Conservation (phyloP, 2,797 vertebrate species). For the Acanthurus leucopareius region DNA sequence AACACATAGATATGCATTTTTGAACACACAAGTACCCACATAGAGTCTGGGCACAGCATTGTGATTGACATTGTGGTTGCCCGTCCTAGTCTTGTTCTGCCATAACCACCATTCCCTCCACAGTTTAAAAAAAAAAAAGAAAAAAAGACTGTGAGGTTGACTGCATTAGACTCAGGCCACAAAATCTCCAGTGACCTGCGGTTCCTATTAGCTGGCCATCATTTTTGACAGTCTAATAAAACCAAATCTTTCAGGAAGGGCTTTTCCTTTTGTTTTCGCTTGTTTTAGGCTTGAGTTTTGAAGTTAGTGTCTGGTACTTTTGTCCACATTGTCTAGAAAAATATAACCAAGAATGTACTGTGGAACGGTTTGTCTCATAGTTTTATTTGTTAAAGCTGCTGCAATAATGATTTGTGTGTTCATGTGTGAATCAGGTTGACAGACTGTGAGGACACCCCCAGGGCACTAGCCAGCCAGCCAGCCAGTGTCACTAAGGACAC, state of each 20-base stretch:
- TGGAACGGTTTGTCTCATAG: slow-evolving; percentile 46
- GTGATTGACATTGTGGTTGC: slow-evolving; percentile 68
- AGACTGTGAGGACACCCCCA: slow-evolving; percentile 40
- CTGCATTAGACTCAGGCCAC: slow-evolving; percentile 61
- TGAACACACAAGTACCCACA: slow-evolving; percentile 16
- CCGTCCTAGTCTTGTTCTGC: slow-evolving; percentile 58
- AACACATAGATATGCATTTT: slow-evolving; percentile 23
- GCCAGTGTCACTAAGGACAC: slow-evolving; percentile 51
- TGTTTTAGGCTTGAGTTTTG: slow-evolving; percentile 52
- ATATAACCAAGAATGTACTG: slow-evolving; percentile 59
- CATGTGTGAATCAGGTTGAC: slow-evolving; percentile 38
- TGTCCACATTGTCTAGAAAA: slow-evolving; percentile 66
- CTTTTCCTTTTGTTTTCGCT: slow-evolving; percentile 71
- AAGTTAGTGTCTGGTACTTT: slow-evolving; percentile 63
- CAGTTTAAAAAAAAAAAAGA: slow-evolving; percentile 15
- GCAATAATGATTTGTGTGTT: slow-evolving; percentile 47
- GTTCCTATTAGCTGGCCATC: slow-evolving; percentile 74
- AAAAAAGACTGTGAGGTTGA: slow-evolving; percentile 37
- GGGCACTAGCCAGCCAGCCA: slow-evolving; percentile 7
- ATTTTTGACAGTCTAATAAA: slow-evolving; percentile 78
- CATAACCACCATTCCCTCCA: slow-evolving; percentile 55
- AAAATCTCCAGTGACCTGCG: slow-evolving; percentile 63
- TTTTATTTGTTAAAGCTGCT: slow-evolving; percentile 74
- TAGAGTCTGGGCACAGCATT: slow-evolving; percentile 43
- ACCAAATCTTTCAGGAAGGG: slow-evolving; percentile 58